Evolutionary conservation across 2,113 vertebrate genomes (phyloP).

Genomic region (Tympanuchus pallidicinctus): DNA sequence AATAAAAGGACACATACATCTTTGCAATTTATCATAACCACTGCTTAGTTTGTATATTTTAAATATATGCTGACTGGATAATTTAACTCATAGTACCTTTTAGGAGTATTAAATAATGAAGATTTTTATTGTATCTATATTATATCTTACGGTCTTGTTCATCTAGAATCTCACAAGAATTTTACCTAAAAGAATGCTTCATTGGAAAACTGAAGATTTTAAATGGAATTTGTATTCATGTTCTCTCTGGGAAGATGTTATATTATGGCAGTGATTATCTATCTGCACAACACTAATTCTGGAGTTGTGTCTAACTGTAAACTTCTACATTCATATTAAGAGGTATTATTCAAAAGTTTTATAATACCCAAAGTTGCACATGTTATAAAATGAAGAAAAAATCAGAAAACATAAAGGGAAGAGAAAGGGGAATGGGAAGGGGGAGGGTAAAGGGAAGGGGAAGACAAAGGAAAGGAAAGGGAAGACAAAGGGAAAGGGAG

Average conservation of each 20-base stretch:
- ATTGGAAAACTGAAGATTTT: neutral
- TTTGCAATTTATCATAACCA: neutral
- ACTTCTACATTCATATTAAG: neutral
- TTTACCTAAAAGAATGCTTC: neutral
- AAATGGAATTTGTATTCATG: neutral
- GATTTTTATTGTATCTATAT: neutral
- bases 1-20: neutral
- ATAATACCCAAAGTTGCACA: neutral
- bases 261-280: neutral
- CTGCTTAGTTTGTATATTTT: conserved; percentile 14
- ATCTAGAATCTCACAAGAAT: neutral
- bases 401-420: too few species aligned
- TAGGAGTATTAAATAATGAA: neutral
- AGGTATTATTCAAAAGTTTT: neutral
- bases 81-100: neutral
- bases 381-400: too few species aligned
- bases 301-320: neutral
- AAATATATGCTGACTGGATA: neutral
- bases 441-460: too few species aligned
- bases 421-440: too few species aligned
- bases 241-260: neutral
- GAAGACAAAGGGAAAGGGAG: too few species aligned
- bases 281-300: neutral
- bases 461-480: too few species aligned
- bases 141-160: neutral